Evolutionary conservation across 1,140 invertebrate species (phyloP).

Genomic region (Magallana angulata): DNA sequence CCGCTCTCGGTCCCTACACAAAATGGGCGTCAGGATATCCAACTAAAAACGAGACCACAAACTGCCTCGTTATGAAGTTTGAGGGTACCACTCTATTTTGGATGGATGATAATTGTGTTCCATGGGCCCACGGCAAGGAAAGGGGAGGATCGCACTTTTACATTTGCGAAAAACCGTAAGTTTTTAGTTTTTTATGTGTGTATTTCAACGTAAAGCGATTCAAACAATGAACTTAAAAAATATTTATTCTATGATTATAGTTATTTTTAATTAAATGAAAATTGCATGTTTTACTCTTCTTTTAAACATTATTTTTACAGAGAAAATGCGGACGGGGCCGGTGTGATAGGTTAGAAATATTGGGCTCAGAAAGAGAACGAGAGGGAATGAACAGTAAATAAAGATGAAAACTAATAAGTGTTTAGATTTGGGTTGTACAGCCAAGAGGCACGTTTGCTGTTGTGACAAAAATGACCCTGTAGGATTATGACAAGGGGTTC

Average conservation of each 20-base stretch:
- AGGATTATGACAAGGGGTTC: too few relatives aligned
- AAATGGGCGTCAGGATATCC: constrained; percentile 40
- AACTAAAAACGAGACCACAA: constrained; percentile 8
- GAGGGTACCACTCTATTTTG: constrained; percentile 21
- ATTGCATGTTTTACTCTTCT: neutral
- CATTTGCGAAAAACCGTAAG: constrained; percentile 50
- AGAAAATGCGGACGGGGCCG: neutral
- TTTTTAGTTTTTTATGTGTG: neutral
- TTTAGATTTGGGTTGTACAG: too few relatives aligned
- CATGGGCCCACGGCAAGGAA: neutral
- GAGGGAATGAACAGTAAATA: too few relatives aligned
- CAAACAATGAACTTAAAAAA: neutral
- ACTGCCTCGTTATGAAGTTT: constrained; percentile 44
- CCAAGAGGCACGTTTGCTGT: too few relatives aligned
- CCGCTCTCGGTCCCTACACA: constrained; percentile 33
- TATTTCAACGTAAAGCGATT: neutral
- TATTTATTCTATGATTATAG: too few relatives aligned
- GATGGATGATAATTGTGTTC: constrained; percentile 27
- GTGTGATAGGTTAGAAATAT: neutral
- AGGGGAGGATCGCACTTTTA: constrained; percentile 17
- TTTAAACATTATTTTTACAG: neutral
- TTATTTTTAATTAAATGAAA: too few relatives aligned
- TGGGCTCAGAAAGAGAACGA: too few relatives aligned
- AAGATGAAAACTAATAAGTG: too few relatives aligned
- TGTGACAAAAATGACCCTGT: too few relatives aligned